A percentile compares a stretch with the other conserved stretches of the same genome.
Evolutionary conservation across 2,113 vertebrate species (phyloP).

Genomic region (Alethe castanea): DNA sequence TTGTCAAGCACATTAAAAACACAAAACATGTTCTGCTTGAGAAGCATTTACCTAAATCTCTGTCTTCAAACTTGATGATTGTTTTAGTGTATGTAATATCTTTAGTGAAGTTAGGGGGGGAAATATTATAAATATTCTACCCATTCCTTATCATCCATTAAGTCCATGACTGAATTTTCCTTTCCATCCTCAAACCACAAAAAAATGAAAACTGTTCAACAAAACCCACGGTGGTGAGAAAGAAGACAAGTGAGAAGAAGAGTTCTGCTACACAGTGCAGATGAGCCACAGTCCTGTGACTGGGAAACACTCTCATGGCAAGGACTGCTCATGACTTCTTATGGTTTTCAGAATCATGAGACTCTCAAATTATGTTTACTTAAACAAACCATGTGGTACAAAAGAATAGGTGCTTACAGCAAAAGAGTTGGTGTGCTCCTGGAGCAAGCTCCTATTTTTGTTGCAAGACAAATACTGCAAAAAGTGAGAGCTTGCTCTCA

Average conservation of each 20-base stretch:
- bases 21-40: neutral
- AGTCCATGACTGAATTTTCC: neutral
- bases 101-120: neutral
- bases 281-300: neutral
- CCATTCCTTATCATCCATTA: neutral
- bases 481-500: neutral
- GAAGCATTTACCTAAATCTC: neutral
- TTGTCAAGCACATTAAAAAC: neutral
- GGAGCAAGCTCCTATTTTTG: neutral
- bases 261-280: neutral
- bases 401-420: neutral
- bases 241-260: neutral
- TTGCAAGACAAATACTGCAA: neutral
- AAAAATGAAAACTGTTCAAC: neutral
- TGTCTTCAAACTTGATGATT: neutral
- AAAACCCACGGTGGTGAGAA: neutral
- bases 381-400: neutral
- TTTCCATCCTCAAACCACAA: neutral
- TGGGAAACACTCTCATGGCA: neutral
- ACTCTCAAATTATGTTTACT: neutral
- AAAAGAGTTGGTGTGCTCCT: neutral
- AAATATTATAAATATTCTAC: neutral
- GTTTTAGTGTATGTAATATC: neutral
- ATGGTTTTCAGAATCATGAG: neutral
- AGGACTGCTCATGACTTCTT: neutral